A percentile compares a stretch with the other conserved stretches of the same genome.
These are phyloP conservation scores for Anthoptus insignis DNA, from an alignment of 2,888 invertebrate genomes.

Conservation along the genomic window DNA sequence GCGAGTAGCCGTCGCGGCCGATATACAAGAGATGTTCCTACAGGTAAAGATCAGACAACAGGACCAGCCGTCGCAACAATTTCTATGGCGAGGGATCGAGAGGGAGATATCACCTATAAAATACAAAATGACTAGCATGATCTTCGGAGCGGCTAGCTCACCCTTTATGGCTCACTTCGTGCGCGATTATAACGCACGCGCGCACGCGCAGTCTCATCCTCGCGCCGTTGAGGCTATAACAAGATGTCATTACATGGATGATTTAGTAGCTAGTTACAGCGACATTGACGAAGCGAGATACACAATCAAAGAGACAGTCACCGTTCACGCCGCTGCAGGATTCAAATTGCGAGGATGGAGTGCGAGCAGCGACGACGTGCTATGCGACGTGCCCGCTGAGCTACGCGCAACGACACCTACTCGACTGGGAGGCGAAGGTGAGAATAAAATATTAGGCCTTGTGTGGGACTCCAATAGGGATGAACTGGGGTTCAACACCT, in stretches of 20 bases:
- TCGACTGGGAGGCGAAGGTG: neutral
- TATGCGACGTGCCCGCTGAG: neutral
- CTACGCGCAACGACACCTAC: slow-evolving; percentile 3
- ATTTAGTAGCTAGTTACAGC: slow-evolving; percentile 52
- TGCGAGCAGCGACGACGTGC: neutral
- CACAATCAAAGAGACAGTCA: slow-evolving; percentile 36
- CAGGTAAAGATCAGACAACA: neutral
- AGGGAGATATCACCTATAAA: neutral
- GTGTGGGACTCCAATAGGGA: neutral
- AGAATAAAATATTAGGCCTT: slow-evolving; percentile 8
- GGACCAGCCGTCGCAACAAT: neutral
- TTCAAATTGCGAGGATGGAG: slow-evolving; percentile 23
- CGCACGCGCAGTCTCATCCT: slow-evolving; percentile 6
- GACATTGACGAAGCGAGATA: slow-evolving; percentile 41
- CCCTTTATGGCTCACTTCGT: slow-evolving; percentile 16
- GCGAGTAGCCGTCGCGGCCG: slow-evolving; percentile 40
- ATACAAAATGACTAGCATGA: slow-evolving; percentile 10
- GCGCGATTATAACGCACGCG: slow-evolving; percentile 8
- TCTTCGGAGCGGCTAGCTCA: slow-evolving; percentile 12
- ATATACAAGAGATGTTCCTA: slow-evolving; percentile 35
- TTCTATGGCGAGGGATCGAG: slow-evolving; percentile 11
- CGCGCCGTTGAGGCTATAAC: slow-evolving; percentile 13
- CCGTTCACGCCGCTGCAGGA: slow-evolving; percentile 41
- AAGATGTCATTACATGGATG: slow-evolving; percentile 44
- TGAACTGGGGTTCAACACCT: slow-evolving; percentile 12